Evolutionary conservation across 1,140 invertebrate species (phyloP).

Genomic region (Contarinia nasturtii): DNA sequence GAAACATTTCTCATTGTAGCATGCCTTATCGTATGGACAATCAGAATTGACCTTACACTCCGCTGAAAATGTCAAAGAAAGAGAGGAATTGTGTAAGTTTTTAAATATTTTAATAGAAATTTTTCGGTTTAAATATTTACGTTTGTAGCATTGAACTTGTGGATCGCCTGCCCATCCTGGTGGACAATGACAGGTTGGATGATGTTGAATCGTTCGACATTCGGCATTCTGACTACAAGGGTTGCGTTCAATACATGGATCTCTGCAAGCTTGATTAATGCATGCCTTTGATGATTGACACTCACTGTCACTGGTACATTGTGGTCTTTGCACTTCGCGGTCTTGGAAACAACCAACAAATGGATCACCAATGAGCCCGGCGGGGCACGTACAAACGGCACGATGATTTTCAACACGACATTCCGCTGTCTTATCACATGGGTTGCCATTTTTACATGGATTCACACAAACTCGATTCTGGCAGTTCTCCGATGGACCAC

Average conservation of each 20-base stretch:
- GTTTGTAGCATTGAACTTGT: slow-evolving; percentile 64
- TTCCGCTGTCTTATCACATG: slow-evolving; percentile 60
- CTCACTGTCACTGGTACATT: slow-evolving; percentile 49
- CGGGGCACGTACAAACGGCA: slow-evolving; percentile 55
- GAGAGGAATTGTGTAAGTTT: slow-evolving; percentile 1
- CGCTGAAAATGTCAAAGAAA: slow-evolving; percentile 31
- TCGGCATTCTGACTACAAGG: slow-evolving; percentile 63
- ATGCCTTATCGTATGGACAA: slow-evolving; percentile 72
- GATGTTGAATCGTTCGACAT: slow-evolving; percentile 49
- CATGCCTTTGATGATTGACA: slow-evolving; percentile 60
- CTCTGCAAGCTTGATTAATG: slow-evolving; percentile 52
- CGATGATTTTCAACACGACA: slow-evolving; percentile 57
- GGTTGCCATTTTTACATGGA: slow-evolving; percentile 50
- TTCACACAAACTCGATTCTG: slow-evolving; percentile 51
- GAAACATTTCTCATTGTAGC: slow-evolving; percentile 55
- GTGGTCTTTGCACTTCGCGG: slow-evolving; percentile 22
- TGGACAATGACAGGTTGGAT: slow-evolving; percentile 63
- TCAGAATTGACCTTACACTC: slow-evolving; percentile 65
- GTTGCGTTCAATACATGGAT: slow-evolving; percentile 53
- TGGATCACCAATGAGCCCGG: slow-evolving; percentile 58
- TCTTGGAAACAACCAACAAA: slow-evolving; percentile 56
- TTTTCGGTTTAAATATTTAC: slow-evolving; percentile 34
- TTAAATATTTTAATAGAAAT: not conserved
- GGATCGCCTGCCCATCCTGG: slow-evolving; percentile 73
- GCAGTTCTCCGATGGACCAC: slow-evolving; percentile 50